These are phyloP conservation scores for Limnephilus lunatus DNA, from an alignment of 2,888 invertebrate species.

Conservation along the genomic window DNA sequence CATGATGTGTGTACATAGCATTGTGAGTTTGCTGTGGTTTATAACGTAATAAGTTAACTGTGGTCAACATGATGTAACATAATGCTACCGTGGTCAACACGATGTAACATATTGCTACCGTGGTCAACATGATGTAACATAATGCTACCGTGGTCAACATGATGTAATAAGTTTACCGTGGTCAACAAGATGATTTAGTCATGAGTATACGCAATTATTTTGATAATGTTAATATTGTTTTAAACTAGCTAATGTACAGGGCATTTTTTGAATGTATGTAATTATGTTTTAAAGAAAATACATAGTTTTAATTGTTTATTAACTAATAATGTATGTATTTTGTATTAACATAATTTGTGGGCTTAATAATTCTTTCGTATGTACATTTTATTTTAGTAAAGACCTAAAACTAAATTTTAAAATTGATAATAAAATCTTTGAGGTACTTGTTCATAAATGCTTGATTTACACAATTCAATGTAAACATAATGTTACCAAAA, in stretches of 20 bases:
- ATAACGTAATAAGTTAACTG: background rate
- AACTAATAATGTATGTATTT: constrained; percentile 2
- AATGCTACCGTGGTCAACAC: background rate
- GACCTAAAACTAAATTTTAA: background rate
- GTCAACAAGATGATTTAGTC: background rate
- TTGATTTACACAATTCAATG: background rate
- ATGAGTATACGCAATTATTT: constrained; percentile 24
- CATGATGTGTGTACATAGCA: no score
- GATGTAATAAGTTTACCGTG: background rate
- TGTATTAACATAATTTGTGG: background rate
- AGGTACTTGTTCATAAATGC: background rate
- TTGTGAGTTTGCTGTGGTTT: background rate
- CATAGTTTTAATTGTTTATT: background rate
- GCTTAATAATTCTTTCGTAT: background rate
- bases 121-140: background rate
- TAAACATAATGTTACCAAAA: background rate
- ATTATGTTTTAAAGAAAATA: constrained; percentile 6
- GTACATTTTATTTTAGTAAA: background rate
- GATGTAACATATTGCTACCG: background rate
- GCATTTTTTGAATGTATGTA: constrained; percentile 26
- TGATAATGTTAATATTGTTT: constrained; percentile 21
- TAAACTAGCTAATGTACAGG: constrained; percentile 2
- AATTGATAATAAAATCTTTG: background rate
- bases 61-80: background rate
- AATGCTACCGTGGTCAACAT: background rate